These are phyloP conservation scores for Bradypodion ventrale DNA, from an alignment of 2,797 vertebrate genomes.

Conservation along the genomic window DNA sequence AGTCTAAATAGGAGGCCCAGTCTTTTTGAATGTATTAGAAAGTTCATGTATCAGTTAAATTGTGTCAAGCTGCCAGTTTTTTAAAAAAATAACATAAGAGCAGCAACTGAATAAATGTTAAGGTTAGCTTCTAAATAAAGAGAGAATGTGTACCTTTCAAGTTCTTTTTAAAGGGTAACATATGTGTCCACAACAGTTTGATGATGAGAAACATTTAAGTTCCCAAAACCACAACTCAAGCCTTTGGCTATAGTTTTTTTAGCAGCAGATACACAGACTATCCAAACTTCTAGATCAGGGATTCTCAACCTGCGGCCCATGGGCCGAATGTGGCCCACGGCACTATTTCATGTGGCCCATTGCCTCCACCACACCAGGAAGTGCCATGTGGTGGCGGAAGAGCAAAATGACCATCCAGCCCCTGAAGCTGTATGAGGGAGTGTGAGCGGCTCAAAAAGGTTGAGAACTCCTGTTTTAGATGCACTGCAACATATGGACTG, in stretches of 20 bases:
- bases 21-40: slow-evolving; percentile 44
- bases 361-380: too few relatives aligned
- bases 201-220: slow-evolving; percentile 18
- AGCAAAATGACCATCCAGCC: too few relatives aligned
- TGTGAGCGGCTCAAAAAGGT: too few relatives aligned
- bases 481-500: neutral
- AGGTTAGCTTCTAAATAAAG: slow-evolving; percentile 35
- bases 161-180: neutral
- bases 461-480: too few relatives aligned
- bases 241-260: neutral
- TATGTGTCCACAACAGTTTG: slow-evolving; percentile 36
- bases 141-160: neutral
- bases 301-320: too few relatives aligned
- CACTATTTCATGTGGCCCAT: too few relatives aligned
- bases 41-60: slow-evolving; percentile 40
- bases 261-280: neutral
- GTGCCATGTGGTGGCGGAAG: too few relatives aligned
- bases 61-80: slow-evolving; percentile 38
- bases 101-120: slow-evolving; percentile 38
- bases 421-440: too few relatives aligned
- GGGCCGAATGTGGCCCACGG: too few relatives aligned
- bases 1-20: slow-evolving; percentile 30
- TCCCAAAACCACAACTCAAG: neutral
- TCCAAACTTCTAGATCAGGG: neutral
- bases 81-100: slow-evolving; percentile 53